Evolutionary conservation across 2,113 vertebrate genomes (phyloP).

Genomic region (Scopus umbretta): DNA sequence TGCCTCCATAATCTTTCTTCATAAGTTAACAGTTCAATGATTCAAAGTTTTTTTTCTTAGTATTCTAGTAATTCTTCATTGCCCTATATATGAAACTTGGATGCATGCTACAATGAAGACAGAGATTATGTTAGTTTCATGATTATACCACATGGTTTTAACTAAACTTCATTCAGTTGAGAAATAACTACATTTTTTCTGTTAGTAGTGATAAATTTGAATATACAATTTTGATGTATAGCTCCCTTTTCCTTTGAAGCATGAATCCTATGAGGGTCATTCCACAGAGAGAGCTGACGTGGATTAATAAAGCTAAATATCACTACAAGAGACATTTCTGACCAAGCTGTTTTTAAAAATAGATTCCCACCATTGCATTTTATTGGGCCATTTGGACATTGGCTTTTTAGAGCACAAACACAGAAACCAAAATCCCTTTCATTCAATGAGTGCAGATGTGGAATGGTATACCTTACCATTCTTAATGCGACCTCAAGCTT

Average conservation of each 20-base stretch:
- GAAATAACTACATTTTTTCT: background rate
- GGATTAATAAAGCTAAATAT: background rate
- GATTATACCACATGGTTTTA: background rate
- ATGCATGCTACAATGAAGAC: background rate
- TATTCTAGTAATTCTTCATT: background rate
- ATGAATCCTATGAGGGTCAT: background rate
- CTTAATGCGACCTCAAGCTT: background rate
- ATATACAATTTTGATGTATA: background rate
- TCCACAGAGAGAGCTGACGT: background rate
- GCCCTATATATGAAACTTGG: background rate
- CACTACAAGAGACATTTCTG: background rate
- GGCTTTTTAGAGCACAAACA: background rate
- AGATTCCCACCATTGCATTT: background rate
- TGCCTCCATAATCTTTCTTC: background rate
- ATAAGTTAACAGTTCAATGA: background rate
- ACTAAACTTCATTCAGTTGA: background rate
- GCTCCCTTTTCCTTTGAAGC: background rate
- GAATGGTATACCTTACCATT: background rate
- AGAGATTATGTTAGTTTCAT: background rate
- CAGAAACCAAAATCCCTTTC: background rate
- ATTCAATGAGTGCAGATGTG: background rate
- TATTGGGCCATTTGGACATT: background rate
- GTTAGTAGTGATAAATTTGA: background rate
- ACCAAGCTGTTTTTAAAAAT: background rate
- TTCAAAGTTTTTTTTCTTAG: background rate